Evolutionary conservation across 2,888 invertebrate genomes (phyloP), one percentile per base, ranked within the genome.

Genomic region (Lymantria dispar): DNA sequence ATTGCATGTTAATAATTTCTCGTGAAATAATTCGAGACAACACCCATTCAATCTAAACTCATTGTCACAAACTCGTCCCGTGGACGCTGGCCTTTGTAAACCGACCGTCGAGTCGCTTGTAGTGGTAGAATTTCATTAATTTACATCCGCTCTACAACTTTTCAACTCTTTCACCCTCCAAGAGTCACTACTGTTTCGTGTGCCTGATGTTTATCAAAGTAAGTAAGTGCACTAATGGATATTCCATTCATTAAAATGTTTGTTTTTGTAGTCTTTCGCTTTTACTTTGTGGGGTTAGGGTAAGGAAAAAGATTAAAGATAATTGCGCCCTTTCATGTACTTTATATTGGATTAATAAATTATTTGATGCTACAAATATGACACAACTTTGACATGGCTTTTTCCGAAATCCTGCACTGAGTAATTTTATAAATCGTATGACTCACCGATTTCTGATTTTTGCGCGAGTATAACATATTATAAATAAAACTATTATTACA

Each of bases 101-200:
- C 72, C 61, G 63, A 67, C 70, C 72, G 67, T 63, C 67, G 58
- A 56, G 53, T 59, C 56, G 56, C 62, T 47, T 49, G 57, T 58
- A 56, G 54, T 64, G 62, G 72, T 64, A 54, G 77, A 83, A 82
- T 84, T 86, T 83, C 83, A 87, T 86, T 87, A 87, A 86, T 83
- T 87, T 84, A 78, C 83, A 84, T 83, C 77, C 74, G 72, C 55
- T 58, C 56, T 56, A 70, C 78, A 81, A 80, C 83, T 81, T 76
- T 64, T 45, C 45, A 57, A 67, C 61, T 67, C 58, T 65, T 65
- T 61, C 54, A 51, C 62, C 62, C 62, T 56, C 62, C 62, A 72
- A 64, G 68, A 75, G 74, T 72, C 72, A 73, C 74, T 73, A 52
- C 70, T 77, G 75, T 75, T 77, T 73, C 58, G 71, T 63, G 73